Base-by-base conservation (phyloP, 2,113 vertebrate genomes). In the Gopherus flavomarginatus region DNA sequence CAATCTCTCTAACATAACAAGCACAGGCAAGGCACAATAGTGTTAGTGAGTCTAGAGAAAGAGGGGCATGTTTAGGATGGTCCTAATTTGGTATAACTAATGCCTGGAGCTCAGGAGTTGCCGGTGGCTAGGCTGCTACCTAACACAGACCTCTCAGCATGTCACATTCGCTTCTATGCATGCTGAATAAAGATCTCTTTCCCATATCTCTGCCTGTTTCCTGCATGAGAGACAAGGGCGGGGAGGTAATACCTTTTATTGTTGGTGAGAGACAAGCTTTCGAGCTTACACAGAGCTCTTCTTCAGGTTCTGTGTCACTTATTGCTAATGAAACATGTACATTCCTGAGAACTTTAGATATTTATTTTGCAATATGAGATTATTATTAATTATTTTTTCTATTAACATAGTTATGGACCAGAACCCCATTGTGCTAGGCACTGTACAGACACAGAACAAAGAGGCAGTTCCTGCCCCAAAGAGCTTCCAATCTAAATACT, bases 241-340 rank as follows among this genome's bases (percentile, higher is more conserved):
- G 21, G 11, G 72, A 42, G 35, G 72, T 11, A 26, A 72, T n/a
- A n/a, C 6, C 13, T 35, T n/a, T 65, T 65, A 65, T 17, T 56
- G 24, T 26, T 56, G 54, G 54, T 56, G 24, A 56, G 10, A 56
- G 54, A 56, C 54, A 56, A 26, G 54, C 10, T 26, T 26, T 56
- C 17, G 19, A 21, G 52, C 57, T 13, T 59, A 29, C 57, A 29
- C 57, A 59, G 57, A 59, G 57, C 56, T 57, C 56, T 59, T 59
- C 57, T 29, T 59, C 57, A 29, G 57, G 93, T 91, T 83, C 87
- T 95, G 72, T 56, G 92, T 78, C 57, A 54, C 26, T 92, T 93
- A 94, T 24, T 94, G 56, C 87, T 97, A 96, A 96, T 89, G 85
- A 97, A 29, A 59, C 11, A 59, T 11, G 27, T 59, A 59, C 57